Percentiles rank a stretch among this genome's conserved stretches.
These are phyloP conservation scores for Dromiciops gliroides DNA, from an alignment of 2,113 vertebrate genomes.

Conservation along the genomic window DNA sequence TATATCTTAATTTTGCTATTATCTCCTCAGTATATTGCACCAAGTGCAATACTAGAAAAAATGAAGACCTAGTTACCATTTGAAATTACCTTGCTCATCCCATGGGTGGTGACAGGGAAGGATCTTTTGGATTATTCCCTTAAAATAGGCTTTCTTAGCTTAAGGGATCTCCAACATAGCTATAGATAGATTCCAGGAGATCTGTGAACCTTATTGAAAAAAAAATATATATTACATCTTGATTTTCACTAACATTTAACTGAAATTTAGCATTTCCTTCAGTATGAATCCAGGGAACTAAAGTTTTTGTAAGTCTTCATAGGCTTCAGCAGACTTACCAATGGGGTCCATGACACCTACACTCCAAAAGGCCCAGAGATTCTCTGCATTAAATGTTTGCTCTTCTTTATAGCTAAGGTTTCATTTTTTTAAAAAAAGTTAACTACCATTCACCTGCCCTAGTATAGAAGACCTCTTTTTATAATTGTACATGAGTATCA, in stretches of 20 bases:
- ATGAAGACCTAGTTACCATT: neutral
- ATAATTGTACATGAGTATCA: neutral
- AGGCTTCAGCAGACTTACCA: neutral
- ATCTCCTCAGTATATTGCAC: neutral
- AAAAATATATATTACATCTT: neutral
- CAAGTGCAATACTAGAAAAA: neutral
- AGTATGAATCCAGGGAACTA: neutral
- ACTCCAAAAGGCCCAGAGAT: neutral
- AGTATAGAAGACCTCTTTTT: neutral
- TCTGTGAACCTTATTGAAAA: neutral
- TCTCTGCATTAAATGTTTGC: neutral
- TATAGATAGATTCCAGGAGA: neutral
- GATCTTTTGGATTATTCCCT: neutral
- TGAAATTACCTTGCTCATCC: neutral
- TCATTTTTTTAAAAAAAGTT: neutral
- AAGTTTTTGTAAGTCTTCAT: neutral
- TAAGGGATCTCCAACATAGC: neutral
- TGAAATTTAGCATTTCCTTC: neutral
- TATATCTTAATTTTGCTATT: conserved; percentile 28
- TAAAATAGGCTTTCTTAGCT: neutral
- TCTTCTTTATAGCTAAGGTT: neutral
- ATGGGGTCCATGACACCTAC: neutral
- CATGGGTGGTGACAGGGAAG: neutral
- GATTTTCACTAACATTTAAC: neutral
- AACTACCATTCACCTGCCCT: neutral